A percentile compares a stretch with the other conserved stretches of the same genome.
Conservation (phyloP, 2,888 invertebrate genomes). For the Argyra leucocephala region DNA sequence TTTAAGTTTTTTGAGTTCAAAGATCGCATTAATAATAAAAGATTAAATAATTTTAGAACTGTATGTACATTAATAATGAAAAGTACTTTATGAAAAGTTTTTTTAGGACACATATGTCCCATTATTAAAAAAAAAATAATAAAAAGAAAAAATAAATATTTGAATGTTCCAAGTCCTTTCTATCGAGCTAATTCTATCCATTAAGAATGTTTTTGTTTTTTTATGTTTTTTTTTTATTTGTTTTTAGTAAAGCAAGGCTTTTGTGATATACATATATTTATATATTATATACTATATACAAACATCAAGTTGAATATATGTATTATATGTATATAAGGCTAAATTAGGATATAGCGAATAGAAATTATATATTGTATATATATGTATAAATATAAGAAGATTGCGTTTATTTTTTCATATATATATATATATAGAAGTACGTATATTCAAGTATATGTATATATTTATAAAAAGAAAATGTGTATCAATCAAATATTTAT, state of each 20-base stretch:
- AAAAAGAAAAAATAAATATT: too few species aligned
- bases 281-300: neutral
- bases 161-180: neutral
- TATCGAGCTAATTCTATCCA: neutral
- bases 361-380: too few species aligned
- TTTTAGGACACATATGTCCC: too few species aligned
- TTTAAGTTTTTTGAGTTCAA: too few species aligned
- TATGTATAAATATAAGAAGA: too few species aligned
- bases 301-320: too few species aligned
- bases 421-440: constrained; percentile 4
- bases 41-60: too few species aligned
- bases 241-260: neutral
- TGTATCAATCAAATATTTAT: neutral
- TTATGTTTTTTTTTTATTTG: neutral
- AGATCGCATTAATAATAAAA: too few species aligned
- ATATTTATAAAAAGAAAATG: neutral
- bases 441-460: neutral
- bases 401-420: constrained; percentile 20
- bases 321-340: too few species aligned
- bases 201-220: neutral
- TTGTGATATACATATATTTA: neutral
- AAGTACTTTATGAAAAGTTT: neutral
- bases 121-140: too few species aligned
- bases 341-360: too few species aligned
- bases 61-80: neutral